Evolutionary conservation across 2,797 vertebrate species (phyloP), one percentile per base, ranked within the genome.

Genomic region (Pteronotus mesoamericanus): DNA sequence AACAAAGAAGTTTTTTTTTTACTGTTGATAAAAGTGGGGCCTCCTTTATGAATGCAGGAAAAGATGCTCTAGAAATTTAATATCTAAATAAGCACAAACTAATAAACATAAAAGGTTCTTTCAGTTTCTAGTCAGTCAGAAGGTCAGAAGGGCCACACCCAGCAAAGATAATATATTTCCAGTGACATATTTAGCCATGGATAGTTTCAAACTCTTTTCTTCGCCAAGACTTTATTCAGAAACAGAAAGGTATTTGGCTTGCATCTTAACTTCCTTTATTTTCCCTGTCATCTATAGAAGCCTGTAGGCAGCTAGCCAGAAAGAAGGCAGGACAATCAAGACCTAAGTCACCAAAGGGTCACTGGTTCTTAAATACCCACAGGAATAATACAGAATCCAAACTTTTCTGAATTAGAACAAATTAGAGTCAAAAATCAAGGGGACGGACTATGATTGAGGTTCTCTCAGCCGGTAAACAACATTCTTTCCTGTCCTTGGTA

Each of bases 61-160:
- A 97, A 94, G 12, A 72, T 34, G 72, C 9, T 64, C 37, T 89
- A 29, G n/a, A 79, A 88, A 91, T 68, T 74, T 94, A 80, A 91
- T 77, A 71, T 21, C 44, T 80, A 92, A 94, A 69, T 80, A 88
- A 78, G 5, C 57, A 16, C 37, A 84, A 92, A 86, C 29, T 69
- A 95, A 82, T 59, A 88, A 55, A 89, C 59, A 79, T 0, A 1
- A 39, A 66, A 59, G 29, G 44, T 87, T 75, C 32, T 83, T 71
- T 44, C 12, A 59, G n/a, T 53, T 79, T 95, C 57, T 83, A 16
- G 24, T 75, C 9, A 32, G 42, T 29, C 39, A 84, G 42, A 91
- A 85, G 34, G 42, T 29, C 39, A 84, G 42, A 91, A 85, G 34
- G 37, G 11, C 19, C 57, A 91, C 32, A 8, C 1, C 26, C 66